These are phyloP conservation scores for Ceryle rudis DNA, from an alignment of 2,797 vertebrate genomes.

Conservation along the genomic window DNA sequence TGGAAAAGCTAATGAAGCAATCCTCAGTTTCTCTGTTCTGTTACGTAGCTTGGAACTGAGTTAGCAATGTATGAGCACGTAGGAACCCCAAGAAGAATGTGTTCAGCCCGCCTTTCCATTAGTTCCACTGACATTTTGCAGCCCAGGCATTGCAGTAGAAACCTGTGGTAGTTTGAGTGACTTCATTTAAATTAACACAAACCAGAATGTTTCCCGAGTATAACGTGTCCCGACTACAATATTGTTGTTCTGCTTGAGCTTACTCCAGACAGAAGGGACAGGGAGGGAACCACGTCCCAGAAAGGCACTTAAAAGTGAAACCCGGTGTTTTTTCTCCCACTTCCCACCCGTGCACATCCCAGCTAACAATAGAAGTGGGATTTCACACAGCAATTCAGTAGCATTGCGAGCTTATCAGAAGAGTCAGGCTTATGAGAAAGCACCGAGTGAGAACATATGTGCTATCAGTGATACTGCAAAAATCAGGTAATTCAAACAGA, in stretches of 20 bases:
- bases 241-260: accelerated
- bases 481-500: conserved; percentile 93
- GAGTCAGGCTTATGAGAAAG: conserved; percentile 73
- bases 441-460: conserved; percentile 86
- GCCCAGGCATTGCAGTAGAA: accelerated
- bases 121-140: background rate
- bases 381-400: background rate
- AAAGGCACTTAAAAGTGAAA: accelerated
- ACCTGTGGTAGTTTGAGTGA: background rate
- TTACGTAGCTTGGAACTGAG: background rate
- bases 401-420: conserved; percentile 55
- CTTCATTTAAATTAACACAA: accelerated
- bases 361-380: background rate
- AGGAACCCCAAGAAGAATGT: accelerated
- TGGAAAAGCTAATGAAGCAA: background rate
- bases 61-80: accelerated
- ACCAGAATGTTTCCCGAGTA: background rate
- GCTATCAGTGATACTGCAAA: conserved; percentile 78
- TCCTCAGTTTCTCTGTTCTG: accelerated
- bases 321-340: background rate
- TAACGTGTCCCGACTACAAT: accelerated
- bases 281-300: background rate
- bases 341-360: background rate
- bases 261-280: background rate
- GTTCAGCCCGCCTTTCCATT: background rate